Evolutionary conservation across 2,888 invertebrate species (phyloP).

Genomic region (Plagodis dolabraria): DNA sequence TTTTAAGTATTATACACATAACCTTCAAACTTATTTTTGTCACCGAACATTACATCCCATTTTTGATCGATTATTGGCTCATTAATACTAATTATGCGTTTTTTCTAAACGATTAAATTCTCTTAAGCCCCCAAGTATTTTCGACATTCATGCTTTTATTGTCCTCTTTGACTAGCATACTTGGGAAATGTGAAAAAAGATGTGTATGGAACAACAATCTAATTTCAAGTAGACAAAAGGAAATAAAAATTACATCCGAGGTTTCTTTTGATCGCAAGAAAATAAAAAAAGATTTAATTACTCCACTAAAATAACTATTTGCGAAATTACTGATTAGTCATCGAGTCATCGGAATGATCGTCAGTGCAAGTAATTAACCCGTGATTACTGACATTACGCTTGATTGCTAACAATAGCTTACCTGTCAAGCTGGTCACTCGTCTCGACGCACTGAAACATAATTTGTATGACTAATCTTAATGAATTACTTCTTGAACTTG

Average conservation of each 20-base stretch:
- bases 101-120: too few relatives aligned
- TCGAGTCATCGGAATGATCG: conserved; percentile 32
- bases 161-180: too few relatives aligned
- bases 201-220: too few relatives aligned
- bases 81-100: too few relatives aligned
- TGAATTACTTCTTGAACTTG: conserved; percentile 14
- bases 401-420: conserved; percentile 33
- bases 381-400: conserved; percentile 39
- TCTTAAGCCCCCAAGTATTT: too few relatives aligned
- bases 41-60: too few relatives aligned
- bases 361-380: conserved; percentile 32
- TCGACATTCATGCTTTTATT: too few relatives aligned
- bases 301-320: conserved; percentile 1
- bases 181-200: too few relatives aligned
- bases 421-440: conserved; percentile 26
- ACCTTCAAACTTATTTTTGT: too few relatives aligned
- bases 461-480: conserved; percentile 19
- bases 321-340: background rate
- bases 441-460: conserved; percentile 4
- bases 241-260: background rate
- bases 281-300: background rate
- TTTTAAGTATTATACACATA: too few relatives aligned
- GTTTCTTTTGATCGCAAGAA: background rate
- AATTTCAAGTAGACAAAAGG: background rate
- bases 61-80: too few relatives aligned